Percentiles rank a stretch among this genome's conserved stretches.
Evolutionary conservation across 2,113 vertebrate species (phyloP).

Genomic region (Chinchilla lanigera): DNA sequence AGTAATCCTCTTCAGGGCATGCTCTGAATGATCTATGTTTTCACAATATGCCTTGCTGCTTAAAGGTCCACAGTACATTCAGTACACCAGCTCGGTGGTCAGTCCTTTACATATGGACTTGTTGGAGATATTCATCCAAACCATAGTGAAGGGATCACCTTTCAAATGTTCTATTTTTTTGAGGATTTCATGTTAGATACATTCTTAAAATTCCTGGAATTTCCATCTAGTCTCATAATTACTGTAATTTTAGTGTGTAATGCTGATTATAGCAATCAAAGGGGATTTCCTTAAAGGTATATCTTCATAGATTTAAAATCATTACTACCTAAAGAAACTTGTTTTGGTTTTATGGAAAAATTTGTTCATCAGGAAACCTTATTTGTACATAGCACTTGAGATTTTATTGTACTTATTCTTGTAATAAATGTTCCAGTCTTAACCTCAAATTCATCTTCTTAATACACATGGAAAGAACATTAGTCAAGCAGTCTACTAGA

Average conservation of each 20-base stretch:
- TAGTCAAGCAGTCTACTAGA: background rate
- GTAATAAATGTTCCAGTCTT: background rate
- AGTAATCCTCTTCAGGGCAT: fast-evolving
- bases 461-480: background rate
- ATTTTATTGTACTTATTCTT: background rate
- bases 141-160: background rate
- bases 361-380: background rate
- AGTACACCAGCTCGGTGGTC: background rate
- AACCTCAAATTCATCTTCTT: background rate
- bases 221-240: background rate
- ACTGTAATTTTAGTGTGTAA: background rate
- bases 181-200: background rate
- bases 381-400: background rate
- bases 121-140: background rate
- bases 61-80: too few relatives aligned
- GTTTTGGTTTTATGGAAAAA: background rate
- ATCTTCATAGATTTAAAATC: background rate
- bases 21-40: background rate
- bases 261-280: background rate
- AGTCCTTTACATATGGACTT: background rate
- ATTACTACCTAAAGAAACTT: background rate
- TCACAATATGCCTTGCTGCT: too few relatives aligned
- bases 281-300: background rate
- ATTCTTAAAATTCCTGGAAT: background rate
- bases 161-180: background rate